These are phyloP conservation scores for Oscheius sp. DNA, from an alignment of 1,140 invertebrate species.

Conservation along the genomic window DNA sequence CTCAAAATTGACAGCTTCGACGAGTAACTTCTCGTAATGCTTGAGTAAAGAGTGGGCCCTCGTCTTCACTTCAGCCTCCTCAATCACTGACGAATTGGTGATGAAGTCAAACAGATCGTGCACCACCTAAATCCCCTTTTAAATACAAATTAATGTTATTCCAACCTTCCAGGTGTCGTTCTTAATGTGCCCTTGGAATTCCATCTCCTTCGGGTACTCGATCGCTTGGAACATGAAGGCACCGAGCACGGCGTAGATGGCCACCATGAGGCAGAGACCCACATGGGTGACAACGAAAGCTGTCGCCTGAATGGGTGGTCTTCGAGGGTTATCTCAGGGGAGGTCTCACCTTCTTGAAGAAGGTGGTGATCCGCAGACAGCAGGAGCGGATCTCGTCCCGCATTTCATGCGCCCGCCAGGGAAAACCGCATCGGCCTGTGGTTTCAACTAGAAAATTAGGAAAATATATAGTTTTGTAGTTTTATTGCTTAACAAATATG, in stretches of 20 bases:
- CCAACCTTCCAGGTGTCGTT: conserved; percentile 57
- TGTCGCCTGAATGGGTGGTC: conserved; percentile 49
- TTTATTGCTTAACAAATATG: no score
- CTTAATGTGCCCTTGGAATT: conserved; percentile 63
- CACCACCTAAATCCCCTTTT: conserved; percentile 33
- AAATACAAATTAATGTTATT: not conserved
- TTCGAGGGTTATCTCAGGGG: not conserved
- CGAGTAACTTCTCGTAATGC: conserved; percentile 75
- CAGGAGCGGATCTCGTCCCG: conserved; percentile 54
- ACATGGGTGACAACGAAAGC: conserved; percentile 72
- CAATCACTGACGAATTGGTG: conserved; percentile 21
- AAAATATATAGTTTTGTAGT: no score
- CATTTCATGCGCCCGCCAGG: conserved; percentile 41
- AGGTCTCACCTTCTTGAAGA: conserved; percentile 44
- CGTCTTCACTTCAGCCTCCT: conserved; percentile 69
- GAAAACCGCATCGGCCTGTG: no score
- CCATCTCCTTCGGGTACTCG: conserved; percentile 67
- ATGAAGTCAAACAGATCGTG: conserved; percentile 43
- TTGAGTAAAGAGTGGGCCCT: conserved; percentile 72
- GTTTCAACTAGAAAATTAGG: no score
- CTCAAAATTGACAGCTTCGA: conserved; percentile 71
- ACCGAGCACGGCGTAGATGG: conserved; percentile 88
- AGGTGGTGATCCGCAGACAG: conserved; percentile 48
- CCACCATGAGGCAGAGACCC: conserved; percentile 87
- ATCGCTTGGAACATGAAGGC: conserved; percentile 81